Base-by-base conservation (phyloP, 2,113 vertebrate genomes). In the Amblyopsis rosae region DNA sequence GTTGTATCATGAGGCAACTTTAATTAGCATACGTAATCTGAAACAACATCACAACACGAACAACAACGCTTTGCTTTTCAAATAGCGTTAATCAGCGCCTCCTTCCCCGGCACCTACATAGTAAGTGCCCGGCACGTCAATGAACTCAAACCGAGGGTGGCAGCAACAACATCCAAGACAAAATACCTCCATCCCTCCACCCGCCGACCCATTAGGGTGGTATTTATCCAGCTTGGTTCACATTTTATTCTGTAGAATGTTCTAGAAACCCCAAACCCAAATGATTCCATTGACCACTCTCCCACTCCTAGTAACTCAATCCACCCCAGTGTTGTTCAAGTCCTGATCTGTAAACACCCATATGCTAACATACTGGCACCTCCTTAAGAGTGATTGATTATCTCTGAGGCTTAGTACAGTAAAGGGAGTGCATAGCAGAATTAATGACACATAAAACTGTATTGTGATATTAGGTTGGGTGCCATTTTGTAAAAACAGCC, bases 291-390 rank as follows among this genome's bases (percentile, higher is more conserved):
- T 0, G 65, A 79, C 69, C 79, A 82, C 71, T 88, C 78, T 86
- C 71, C 80, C 79, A 79, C 74, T 77, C 64, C 60, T 11, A 19
- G 87, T 82, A 91, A 91, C 73, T 60, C 12, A 57, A 92, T 70
- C 81, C 77, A 6, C 66, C 55, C 32, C 15, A 59, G 70, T 79
- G 84, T 90, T 89, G 83, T 89, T 86, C 74, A 75, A 83, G 82
- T 67, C 65, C 78, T 57, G 69, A 69, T 77, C 78, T 62, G 67
- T 48, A 55, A 72, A 72, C 63, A 72, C 57, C 70, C 16, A 49
- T 73, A 77, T 74, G 79, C 82, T 81, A 84, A 90, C 78, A 74
- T 89, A 90, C 86, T 91, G 90, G 86, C 87, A 91, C 86, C 76
- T 55, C 81, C 79, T 85, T 80, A 78, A 62, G 64, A 69, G 70